Evolutionary conservation across 1,140 invertebrate species (phyloP).

Genomic region (Trichomalopsis sarcophagae): DNA sequence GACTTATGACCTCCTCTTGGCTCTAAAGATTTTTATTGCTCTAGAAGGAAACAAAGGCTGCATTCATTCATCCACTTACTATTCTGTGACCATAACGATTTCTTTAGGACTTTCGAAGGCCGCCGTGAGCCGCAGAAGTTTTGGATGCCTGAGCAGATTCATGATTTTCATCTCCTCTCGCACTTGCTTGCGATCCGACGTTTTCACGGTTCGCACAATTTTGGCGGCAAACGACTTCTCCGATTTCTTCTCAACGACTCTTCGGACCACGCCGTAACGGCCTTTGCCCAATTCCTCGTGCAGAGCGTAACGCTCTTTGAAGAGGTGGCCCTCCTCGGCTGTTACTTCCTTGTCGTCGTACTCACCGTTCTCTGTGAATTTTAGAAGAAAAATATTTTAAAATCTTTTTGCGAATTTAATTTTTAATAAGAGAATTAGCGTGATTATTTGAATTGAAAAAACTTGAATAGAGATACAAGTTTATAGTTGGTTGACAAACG

Average conservation of each 20-base stretch:
- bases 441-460: neutral
- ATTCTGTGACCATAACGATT: conserved; percentile 95
- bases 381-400: neutral
- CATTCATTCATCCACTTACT: conserved; percentile 81
- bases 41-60: neutral
- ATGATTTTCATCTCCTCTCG: conserved; percentile 94
- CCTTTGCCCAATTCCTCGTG: conserved; percentile 88
- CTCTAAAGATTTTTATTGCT: conserved; percentile 1
- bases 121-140: conserved; percentile 90
- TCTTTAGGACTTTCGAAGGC: conserved; percentile 91
- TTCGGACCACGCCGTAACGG: conserved; percentile 85
- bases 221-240: conserved; percentile 90
- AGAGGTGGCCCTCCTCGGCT: conserved; percentile 76
- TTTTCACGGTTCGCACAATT: conserved; percentile 88
- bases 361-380: conserved; percentile 29
- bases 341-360: conserved; percentile 59
- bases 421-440: no score
- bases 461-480: neutral
- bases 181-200: conserved; percentile 90
- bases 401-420: neutral
- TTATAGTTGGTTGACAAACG: neutral
- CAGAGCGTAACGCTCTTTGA: conserved; percentile 78
- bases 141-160: conserved; percentile 92
- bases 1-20: neutral
- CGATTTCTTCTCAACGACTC: conserved; percentile 83